These are phyloP conservation scores for Characodon lateralis DNA, from an alignment of 2,797 vertebrate species.

Conservation along the genomic window DNA sequence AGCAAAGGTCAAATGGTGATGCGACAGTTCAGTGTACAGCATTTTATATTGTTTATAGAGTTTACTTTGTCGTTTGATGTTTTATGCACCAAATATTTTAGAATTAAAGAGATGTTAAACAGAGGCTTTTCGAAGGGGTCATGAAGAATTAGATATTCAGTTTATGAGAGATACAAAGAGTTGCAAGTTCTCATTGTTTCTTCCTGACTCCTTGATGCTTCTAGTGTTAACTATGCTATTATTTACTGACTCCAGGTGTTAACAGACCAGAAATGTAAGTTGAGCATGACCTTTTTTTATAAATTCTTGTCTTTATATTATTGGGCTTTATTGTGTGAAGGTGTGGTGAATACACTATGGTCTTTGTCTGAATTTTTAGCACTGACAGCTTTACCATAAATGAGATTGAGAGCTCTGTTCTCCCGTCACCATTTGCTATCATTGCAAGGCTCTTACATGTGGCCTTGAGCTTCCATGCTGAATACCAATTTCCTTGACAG, in stretches of 20 bases:
- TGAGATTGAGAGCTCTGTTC: constrained; percentile 59
- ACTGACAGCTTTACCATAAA: constrained; percentile 54
- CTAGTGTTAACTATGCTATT: no score
- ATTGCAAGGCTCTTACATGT: constrained; percentile 49
- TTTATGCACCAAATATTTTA: no score
- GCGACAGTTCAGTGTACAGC: no score
- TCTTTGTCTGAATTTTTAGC: constrained; percentile 24
- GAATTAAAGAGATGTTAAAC: no score
- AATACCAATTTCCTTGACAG: constrained; percentile 68
- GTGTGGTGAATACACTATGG: not conserved
- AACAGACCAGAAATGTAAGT: not conserved
- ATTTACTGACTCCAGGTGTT: not conserved
- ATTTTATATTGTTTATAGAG: no score
- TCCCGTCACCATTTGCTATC: constrained; percentile 46
- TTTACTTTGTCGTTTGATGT: no score
- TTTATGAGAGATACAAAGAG: no score
- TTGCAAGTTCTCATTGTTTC: no score
- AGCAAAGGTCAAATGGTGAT: no score
- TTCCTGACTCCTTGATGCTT: no score
- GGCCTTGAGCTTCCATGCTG: constrained; percentile 68
- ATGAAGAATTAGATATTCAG: no score
- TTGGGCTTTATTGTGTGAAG: not conserved
- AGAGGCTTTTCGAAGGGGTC: no score
- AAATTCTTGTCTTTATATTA: not conserved
- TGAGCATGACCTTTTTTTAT: not conserved